phyloP scores from a whole-genome alignment of 2,113 vertebrate genomes.

The Stigmatopora nigra region DNA sequence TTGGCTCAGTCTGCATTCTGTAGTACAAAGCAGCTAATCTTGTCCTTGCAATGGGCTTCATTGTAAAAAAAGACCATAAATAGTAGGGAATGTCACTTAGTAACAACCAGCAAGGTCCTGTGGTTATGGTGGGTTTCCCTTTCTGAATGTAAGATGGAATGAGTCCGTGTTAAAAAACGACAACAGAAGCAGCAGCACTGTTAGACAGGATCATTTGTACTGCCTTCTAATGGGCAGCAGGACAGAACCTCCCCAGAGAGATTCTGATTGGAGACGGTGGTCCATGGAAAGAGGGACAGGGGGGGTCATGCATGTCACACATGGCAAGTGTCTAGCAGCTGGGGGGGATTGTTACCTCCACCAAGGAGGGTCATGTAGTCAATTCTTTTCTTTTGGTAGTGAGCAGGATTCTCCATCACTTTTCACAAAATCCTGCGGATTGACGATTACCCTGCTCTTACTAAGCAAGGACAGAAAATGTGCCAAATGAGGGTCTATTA shows the following conservation, averaged over 20 bases:
- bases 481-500: neutral
- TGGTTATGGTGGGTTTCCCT: constrained; percentile 19
- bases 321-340: constrained; percentile 26
- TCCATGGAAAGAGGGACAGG: constrained; percentile 1
- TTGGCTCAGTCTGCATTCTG: constrained; percentile 12
- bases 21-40: constrained; percentile 9
- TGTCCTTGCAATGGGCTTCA: constrained; percentile 32
- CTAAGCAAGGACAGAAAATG: constrained; percentile 4
- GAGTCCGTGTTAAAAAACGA: constrained; percentile 8
- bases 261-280: constrained; percentile 31
- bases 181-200: constrained; percentile 15
- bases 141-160: constrained; percentile 32
- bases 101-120: constrained; percentile 38
- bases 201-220: constrained; percentile 33
- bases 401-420: neutral
- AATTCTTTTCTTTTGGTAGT: neutral
- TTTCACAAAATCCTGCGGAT: neutral
- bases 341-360: constrained; percentile 5
- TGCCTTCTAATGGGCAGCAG: constrained; percentile 33
- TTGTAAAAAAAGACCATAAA: constrained; percentile 54
- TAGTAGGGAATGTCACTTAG: constrained; percentile 42
- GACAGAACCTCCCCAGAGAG: constrained; percentile 33
- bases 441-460: neutral
- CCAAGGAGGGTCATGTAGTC: neutral
- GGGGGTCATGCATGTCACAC: constrained; percentile 23